Evolutionary conservation across 1,140 invertebrate species (phyloP), one percentile per base, ranked within the genome.

Genomic region (Ceratina japonica): DNA sequence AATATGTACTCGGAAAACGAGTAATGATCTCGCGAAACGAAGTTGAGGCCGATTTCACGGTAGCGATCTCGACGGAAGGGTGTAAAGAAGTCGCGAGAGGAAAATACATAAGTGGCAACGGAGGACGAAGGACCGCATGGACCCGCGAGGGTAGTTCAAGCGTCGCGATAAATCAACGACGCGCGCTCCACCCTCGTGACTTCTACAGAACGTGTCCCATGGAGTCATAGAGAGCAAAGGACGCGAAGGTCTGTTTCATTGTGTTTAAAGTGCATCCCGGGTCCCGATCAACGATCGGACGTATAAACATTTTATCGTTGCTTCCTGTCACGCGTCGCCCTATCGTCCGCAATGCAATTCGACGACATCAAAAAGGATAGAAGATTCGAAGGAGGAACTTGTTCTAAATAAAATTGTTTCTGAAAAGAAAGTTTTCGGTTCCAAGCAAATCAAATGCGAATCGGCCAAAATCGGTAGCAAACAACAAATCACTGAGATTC

Each of bases 91-190:
- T 10, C 27, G 18, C 8, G 20, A 15, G 10, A 59, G 52, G 59
- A 68, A 75, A 69, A 75, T 65, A 31, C 27, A 31, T 31, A 58
- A 37, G 56, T 58, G 71, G 65, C 31, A 24, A 66, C 54, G 22
- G 44, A 51, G 20, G 31, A 1, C 18, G 27, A 58, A 16, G 56
- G 66, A 16, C 2, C 27, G 52, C 18, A 58, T n/a, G 54, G 37
- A 62, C 54, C 72, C 54, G 51, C 63, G 51, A 78, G 80, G 86
- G 77, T 27, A 65, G 66, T 58, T 80, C 52, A 68, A 88, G 85
- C 85, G 85, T 86, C 87, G 82, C 85, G 86, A 88, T 88, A 88
- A 88, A 88, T 88, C 86, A 87, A 85, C 74, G 75, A 64, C 24
- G 51, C 75, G 82, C 75, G 70, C 75, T 84, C 78, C 82, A 87